Percentiles rank a stretch among this genome's conserved stretches.
These are phyloP conservation scores for Carollia perspicillata DNA, from an alignment of 2,113 vertebrate species.

Conservation along the genomic window DNA sequence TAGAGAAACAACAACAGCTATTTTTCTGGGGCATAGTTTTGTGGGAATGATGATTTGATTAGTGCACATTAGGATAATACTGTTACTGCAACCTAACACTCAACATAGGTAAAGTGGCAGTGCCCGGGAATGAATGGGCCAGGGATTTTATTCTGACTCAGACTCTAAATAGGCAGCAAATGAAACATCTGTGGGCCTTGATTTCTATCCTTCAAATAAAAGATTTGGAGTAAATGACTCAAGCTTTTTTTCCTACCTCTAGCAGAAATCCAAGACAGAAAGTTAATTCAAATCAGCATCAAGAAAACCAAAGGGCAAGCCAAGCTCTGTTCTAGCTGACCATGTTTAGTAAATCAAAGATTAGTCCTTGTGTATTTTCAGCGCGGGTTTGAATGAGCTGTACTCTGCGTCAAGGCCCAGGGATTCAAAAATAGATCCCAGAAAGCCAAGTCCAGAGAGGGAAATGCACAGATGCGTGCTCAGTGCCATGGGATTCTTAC, in stretches of 20 bases:
- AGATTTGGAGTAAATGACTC: background rate
- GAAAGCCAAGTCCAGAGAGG: background rate
- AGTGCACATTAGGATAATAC: background rate
- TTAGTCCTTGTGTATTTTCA: background rate
- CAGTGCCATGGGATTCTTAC: background rate
- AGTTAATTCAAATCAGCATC: constrained; percentile 52
- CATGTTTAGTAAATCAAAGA: background rate
- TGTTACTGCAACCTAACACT: background rate
- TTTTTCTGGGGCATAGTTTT: background rate
- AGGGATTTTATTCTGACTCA: background rate
- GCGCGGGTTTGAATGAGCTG: background rate
- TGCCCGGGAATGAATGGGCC: background rate
- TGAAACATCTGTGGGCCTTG: background rate
- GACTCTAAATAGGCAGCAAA: too few species aligned
- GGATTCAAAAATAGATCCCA: background rate
- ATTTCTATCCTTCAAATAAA: background rate
- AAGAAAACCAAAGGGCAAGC: constrained; percentile 4
- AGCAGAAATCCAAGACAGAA: background rate
- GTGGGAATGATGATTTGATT: background rate
- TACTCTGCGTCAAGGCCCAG: background rate
- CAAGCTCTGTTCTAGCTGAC: background rate
- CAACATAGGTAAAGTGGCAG: background rate
- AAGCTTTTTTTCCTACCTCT: background rate
- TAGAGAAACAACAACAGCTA: background rate
- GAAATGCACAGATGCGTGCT: background rate